Percentiles rank a stretch among this genome's conserved stretches.
Evolutionary conservation across 2,113 vertebrate genomes (phyloP).

Genomic region (Nibea coibor): DNA sequence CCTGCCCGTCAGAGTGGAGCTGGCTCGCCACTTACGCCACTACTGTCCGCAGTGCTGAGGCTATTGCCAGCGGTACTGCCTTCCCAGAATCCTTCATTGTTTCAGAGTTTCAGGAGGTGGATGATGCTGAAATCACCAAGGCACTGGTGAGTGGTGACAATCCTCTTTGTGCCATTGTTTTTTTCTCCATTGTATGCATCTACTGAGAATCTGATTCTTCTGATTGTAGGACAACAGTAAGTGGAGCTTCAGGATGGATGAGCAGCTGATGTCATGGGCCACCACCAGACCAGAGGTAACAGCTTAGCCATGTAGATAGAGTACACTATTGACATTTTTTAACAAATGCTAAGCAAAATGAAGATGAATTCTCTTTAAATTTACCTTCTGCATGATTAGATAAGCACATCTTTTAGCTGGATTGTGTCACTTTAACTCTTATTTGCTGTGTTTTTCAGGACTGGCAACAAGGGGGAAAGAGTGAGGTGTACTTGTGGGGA

Average conservation of each 20-base stretch:
- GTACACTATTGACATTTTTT: not conserved
- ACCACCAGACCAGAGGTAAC: constrained; percentile 85
- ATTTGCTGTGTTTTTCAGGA: constrained; percentile 72
- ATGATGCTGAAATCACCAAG: constrained; percentile 59
- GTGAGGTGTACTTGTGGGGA: constrained; percentile 86
- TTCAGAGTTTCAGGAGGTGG: constrained; percentile 74
- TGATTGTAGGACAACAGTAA: constrained; percentile 84
- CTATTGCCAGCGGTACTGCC: constrained; percentile 80
- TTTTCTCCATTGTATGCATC: not conserved
- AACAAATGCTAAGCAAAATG: not conserved
- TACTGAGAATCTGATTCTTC: constrained; percentile 22
- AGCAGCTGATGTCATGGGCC: constrained; percentile 88
- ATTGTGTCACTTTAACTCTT: not conserved
- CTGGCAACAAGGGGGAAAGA: constrained; percentile 87
- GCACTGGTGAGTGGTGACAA: constrained; percentile 76
- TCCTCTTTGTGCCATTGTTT: not conserved
- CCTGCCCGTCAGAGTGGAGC: constrained; percentile 81
- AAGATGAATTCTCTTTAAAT: not conserved
- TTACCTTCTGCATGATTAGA: not conserved
- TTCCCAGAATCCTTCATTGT: constrained; percentile 84
- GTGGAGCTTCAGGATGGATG: constrained; percentile 88
- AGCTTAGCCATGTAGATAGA: not conserved
- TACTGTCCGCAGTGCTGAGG: constrained; percentile 85
- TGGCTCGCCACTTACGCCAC: constrained; percentile 84
- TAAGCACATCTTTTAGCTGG: not conserved